A percentile compares a stretch with the other conserved stretches of the same genome.
Evolutionary conservation across 2,113 vertebrate species (phyloP).

Genomic region (Gymnorhina tibicen): DNA sequence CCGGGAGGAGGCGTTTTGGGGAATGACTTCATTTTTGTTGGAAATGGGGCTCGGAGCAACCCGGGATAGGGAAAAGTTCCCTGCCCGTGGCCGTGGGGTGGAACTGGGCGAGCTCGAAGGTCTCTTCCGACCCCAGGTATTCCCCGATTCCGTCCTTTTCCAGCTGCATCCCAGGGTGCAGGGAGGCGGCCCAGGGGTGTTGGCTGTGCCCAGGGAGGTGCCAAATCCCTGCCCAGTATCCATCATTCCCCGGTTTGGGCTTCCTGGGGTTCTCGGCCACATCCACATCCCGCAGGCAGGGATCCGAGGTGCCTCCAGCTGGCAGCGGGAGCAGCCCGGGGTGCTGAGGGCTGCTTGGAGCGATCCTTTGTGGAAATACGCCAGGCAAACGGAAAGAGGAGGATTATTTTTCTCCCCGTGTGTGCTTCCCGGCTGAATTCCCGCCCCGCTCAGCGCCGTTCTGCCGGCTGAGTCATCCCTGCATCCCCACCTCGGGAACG

Average conservation of each 20-base stretch:
- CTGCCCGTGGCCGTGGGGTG: neutral
- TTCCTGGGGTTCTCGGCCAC: rapidly evolving
- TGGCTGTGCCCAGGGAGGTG: neutral
- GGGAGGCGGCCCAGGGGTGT: rapidly evolving
- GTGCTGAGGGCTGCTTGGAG: neutral
- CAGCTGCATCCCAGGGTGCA: rapidly evolving
- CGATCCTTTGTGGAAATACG: neutral
- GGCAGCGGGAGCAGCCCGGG: neutral
- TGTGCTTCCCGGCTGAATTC: neutral
- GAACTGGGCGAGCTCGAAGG: rapidly evolving
- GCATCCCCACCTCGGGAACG: neutral
- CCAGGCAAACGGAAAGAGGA: neutral
- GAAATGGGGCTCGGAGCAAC: neutral
- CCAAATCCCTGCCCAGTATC: rapidly evolving
- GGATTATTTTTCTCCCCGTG: neutral
- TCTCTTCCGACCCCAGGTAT: neutral
- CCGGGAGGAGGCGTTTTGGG: neutral
- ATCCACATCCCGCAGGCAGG: rapidly evolving
- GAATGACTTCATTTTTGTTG: too few relatives aligned
- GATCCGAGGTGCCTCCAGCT: neutral
- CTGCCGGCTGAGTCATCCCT: conserved; percentile 28
- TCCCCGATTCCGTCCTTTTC: neutral
- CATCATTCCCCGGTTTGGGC: rapidly evolving
- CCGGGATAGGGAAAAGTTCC: neutral
- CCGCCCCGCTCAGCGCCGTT: neutral